These are phyloP conservation scores for Diarsia dahlii DNA, from an alignment of 2,888 invertebrate genomes.

Conservation along the genomic window DNA sequence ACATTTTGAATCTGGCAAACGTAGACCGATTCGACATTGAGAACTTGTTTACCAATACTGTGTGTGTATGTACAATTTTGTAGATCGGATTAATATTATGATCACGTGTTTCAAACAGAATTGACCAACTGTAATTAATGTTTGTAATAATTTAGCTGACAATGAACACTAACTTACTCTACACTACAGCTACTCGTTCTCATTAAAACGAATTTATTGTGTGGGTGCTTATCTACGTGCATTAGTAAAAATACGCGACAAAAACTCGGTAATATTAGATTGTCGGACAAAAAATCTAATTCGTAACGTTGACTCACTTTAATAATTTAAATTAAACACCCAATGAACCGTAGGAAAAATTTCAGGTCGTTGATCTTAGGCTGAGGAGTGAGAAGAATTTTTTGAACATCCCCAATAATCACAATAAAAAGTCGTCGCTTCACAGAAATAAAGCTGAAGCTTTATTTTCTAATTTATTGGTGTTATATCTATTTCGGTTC, in stretches of 20 bases:
- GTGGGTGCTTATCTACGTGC: constrained; percentile 58
- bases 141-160: constrained; percentile 67
- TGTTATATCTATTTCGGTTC: constrained; percentile 84
- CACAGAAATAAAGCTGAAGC: constrained; percentile 80
- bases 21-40: constrained; percentile 43
- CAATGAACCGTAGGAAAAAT: constrained; percentile 81
- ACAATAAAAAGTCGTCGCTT: constrained; percentile 81
- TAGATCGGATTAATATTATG: constrained; percentile 35
- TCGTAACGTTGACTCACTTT: constrained; percentile 70
- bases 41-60: constrained; percentile 51
- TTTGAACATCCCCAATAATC: constrained; percentile 81
- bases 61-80: constrained; percentile 23
- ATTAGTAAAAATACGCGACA: constrained; percentile 66
- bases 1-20: constrained; percentile 50
- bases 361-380: constrained; percentile 80
- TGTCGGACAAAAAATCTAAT: constrained; percentile 64
- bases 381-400: constrained; percentile 66
- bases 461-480: constrained; percentile 87
- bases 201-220: constrained; percentile 66
- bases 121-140: constrained; percentile 55
- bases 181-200: constrained; percentile 57
- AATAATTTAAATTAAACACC: constrained; percentile 78
- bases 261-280: constrained; percentile 61
- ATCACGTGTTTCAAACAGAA: constrained; percentile 42
- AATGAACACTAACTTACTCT: constrained; percentile 66